Evolutionary conservation across 2,888 invertebrate species (phyloP).

Genomic region (Amphipyra berbera): DNA sequence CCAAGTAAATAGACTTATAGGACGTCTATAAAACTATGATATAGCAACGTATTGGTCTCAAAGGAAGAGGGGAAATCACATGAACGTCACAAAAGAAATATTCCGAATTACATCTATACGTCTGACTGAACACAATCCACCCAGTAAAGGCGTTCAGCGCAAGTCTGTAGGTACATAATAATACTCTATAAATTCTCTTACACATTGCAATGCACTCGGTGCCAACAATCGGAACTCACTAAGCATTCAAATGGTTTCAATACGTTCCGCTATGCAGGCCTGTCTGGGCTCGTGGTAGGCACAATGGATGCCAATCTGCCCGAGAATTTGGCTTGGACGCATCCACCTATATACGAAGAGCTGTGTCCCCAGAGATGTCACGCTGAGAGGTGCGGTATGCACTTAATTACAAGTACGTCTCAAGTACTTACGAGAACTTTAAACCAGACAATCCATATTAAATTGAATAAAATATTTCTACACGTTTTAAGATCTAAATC

Average conservation of each 20-base stretch:
- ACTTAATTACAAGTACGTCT: constrained; percentile 51
- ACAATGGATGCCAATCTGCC: constrained; percentile 86
- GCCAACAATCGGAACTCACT: constrained; percentile 78
- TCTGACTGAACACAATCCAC: constrained; percentile 29
- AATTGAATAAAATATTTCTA: background rate
- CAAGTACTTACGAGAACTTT: constrained; percentile 3
- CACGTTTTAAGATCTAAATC: background rate
- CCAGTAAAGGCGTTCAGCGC: constrained; percentile 25
- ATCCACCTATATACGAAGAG: constrained; percentile 50
- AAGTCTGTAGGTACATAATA: constrained; percentile 52
- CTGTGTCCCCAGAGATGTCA: constrained; percentile 40
- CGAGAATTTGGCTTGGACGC: constrained; percentile 82
- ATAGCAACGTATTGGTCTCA: background rate
- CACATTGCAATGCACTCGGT: constrained; percentile 58
- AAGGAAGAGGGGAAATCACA: constrained; percentile 5
- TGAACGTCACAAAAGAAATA: constrained; percentile 12
- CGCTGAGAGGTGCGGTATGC: constrained; percentile 46
- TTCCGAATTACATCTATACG: constrained; percentile 5
- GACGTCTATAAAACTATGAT: background rate
- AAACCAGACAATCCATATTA: background rate
- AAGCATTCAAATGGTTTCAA: constrained; percentile 84
- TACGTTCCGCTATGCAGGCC: constrained; percentile 71
- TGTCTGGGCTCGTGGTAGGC: constrained; percentile 68
- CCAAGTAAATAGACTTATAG: background rate
- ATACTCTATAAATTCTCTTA: constrained; percentile 53